Percentiles rank a stretch among this genome's conserved stretches.
phyloP scores from a whole-genome alignment of 1,140 invertebrate species.

The Stegodyphus dumicola region DNA sequence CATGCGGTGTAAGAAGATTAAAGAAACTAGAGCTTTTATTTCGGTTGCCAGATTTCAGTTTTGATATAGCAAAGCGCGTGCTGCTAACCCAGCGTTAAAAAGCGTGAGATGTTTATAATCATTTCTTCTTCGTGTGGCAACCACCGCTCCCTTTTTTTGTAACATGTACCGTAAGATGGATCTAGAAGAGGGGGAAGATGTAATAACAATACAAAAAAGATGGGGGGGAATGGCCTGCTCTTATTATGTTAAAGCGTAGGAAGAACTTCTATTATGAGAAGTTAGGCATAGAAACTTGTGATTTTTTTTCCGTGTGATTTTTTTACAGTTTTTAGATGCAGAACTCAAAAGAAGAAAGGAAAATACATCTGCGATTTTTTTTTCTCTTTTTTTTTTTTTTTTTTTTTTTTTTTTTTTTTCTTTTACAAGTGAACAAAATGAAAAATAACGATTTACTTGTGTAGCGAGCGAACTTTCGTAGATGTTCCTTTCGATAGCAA shows the following conservation, averaged over 20 bases:
- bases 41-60: constrained; percentile 23
- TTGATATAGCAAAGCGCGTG: constrained; percentile 13
- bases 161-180: neutral
- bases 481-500: constrained; percentile 14
- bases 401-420: neutral
- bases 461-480: neutral
- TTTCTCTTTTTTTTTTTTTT: neutral
- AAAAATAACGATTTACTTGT: constrained; percentile 44
- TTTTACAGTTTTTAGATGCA: neutral
- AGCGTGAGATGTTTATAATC: constrained; percentile 48
- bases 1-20: too few species aligned
- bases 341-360: too few species aligned
- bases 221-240: neutral
- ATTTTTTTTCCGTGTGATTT: too few species aligned
- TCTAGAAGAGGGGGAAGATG: neutral
- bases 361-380: too few species aligned
- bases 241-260: constrained; percentile 34
- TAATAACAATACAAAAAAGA: neutral
- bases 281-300: too few species aligned
- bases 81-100: constrained; percentile 1
- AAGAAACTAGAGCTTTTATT: neutral
- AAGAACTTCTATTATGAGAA: neutral
- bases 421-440: constrained; percentile 18
- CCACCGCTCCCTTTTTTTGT: constrained; percentile 2
- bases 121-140: constrained; percentile 34